Evolutionary conservation across 2,113 vertebrate species (phyloP), one percentile per base, ranked within the genome.

Genomic region (Hemiscyllium ocellatum): DNA sequence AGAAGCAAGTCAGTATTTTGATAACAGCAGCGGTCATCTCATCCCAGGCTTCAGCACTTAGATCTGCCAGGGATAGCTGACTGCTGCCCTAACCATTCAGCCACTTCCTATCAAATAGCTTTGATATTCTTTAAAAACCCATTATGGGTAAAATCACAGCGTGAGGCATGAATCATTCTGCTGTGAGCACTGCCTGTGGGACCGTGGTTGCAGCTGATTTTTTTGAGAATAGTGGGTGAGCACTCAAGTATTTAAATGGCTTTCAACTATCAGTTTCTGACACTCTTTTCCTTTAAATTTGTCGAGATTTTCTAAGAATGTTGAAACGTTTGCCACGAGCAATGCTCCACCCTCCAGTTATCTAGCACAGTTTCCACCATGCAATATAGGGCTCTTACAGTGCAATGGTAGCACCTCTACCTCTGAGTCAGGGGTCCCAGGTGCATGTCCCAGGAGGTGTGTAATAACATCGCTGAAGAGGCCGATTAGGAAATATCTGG

Each of bases 141-240:
- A 97, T 96, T 97, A 96, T 97, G 97, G 97, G 97, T 97, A 97
- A 96, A 96, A 96, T 95, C 96, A 93, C 80, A 95, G 96, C 97
- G 95, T 95, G 96, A 96, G 96, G 95, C 86, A 96, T 96, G 96
- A 96, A 96, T 96, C 96, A 96, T 97, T 96, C 96, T 97, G 97
- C 97, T 97, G 97, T 97, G 96, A 97, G 97, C 98, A 97, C 96
- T 96, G 97, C 97, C 97, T 96, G 95, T 96, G 97, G 97, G 97
- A 96, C 83, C 96, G 96, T 95, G 96, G 96, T 96, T 97, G 96
- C 96, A 96, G 96, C 96, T 96, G 96, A 96, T 96, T 96, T 96
- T 96, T 96, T 96, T 96, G 96, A 96, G 33, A 6, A 5, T 8
- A 66, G 33, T 93, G 89, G 56, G 29, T 37, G 22, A 93, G 26